phyloP scores from a whole-genome alignment of 2,888 invertebrate genomes.

The Polyommatus iphigenia region DNA sequence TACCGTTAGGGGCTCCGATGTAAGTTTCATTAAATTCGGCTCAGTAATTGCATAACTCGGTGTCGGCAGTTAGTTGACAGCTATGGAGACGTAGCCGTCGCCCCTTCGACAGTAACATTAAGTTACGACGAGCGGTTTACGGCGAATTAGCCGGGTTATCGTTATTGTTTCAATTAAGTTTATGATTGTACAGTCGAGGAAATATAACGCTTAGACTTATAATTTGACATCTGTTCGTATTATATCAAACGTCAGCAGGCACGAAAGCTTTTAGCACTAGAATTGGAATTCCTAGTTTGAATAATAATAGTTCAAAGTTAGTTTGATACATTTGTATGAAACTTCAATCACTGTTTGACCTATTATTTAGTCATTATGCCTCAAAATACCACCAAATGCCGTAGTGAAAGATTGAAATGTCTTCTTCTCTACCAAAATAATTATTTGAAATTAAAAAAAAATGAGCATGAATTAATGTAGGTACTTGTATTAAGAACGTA shows the following conservation, averaged over 20 bases:
- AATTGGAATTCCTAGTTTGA: too few species aligned
- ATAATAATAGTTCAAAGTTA: too few species aligned
- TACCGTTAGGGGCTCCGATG: not conserved
- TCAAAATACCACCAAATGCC: too few species aligned
- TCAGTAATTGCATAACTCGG: constrained; percentile 19
- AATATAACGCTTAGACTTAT: not conserved
- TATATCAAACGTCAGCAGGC: not conserved
- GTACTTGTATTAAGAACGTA: too few species aligned
- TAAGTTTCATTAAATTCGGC: constrained; percentile 16
- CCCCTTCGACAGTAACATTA: not conserved
- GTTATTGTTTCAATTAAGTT: constrained; percentile 6
- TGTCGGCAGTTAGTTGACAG: not conserved
- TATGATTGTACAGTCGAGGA: not conserved
- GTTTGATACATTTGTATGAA: too few species aligned
- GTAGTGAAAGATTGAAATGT: too few species aligned
- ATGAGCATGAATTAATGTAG: too few species aligned
- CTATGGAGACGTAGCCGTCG: not conserved
- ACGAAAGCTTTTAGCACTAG: too few species aligned
- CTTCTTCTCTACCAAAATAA: too few species aligned
- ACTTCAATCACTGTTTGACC: too few species aligned
- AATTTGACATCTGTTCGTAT: not conserved
- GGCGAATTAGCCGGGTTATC: not conserved
- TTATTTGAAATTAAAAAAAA: too few species aligned
- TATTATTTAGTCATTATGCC: too few species aligned
- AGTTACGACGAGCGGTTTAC: not conserved